A percentile compares a stretch with the other conserved stretches of the same genome.
Evolutionary conservation across 2,888 invertebrate species (phyloP).

Genomic region (Ischnus inquisitorius): DNA sequence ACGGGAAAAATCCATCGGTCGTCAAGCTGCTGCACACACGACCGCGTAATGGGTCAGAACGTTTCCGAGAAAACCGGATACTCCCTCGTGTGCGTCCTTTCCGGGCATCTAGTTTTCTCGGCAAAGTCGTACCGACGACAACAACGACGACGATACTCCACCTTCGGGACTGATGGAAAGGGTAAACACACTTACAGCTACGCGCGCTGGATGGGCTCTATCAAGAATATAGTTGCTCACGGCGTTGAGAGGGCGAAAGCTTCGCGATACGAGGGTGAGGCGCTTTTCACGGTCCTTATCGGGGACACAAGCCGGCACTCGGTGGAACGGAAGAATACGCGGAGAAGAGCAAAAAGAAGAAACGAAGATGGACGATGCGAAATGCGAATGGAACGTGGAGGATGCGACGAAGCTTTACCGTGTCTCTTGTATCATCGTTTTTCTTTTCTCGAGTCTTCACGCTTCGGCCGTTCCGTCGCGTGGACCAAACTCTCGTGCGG

Average conservation of each 20-base stretch:
- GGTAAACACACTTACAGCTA: conserved; percentile 63
- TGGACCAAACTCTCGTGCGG: not conserved
- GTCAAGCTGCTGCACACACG: conserved; percentile 7
- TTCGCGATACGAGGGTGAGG: conserved; percentile 19
- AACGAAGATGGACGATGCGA: conserved; percentile 15
- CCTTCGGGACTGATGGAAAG: conserved; percentile 65
- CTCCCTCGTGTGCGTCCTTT: conserved; percentile 31
- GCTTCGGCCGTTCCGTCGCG: conserved; percentile 9
- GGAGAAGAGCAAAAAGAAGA: not conserved
- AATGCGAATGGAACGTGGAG: conserved; percentile 7
- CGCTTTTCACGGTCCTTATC: conserved; percentile 43
- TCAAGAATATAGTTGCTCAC: conserved; percentile 33
- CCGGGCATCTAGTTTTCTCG: conserved; percentile 22
- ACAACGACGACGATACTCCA: conserved; percentile 40
- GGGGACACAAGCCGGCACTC: conserved; percentile 39
- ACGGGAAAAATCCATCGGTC: conserved; percentile 42
- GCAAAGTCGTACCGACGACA: conserved; percentile 24
- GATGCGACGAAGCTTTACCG: conserved; percentile 21
- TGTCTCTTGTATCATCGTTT: conserved; percentile 8
- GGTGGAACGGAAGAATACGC: conserved; percentile 34
- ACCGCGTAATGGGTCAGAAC: conserved; percentile 38
- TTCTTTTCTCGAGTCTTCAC: not conserved
- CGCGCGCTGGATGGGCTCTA: conserved; percentile 7
- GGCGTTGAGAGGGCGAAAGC: conserved; percentile 14
- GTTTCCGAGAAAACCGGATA: conserved; percentile 65